Conservation (phyloP, 2,113 vertebrate genomes). For the Crotophaga sulcirostris region DNA sequence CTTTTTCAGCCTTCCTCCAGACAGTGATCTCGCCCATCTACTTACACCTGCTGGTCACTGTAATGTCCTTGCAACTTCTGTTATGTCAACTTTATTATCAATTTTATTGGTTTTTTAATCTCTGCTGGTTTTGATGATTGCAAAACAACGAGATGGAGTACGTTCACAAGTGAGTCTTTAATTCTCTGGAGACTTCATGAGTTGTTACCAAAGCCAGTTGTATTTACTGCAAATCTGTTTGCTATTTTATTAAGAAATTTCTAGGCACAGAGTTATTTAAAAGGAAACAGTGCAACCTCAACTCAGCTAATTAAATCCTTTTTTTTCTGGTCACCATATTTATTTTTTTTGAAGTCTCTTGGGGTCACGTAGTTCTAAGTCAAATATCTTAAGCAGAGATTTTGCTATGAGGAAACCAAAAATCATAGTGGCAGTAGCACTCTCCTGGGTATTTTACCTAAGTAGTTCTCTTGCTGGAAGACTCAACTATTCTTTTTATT, state of each 20-base stretch:
- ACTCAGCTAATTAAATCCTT: neutral
- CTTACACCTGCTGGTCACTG: neutral
- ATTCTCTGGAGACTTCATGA: neutral
- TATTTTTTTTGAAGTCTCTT: neutral
- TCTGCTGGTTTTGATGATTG: neutral
- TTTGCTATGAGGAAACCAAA: neutral
- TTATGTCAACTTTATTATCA: neutral
- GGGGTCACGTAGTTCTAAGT: neutral
- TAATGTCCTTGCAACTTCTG: neutral
- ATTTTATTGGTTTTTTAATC: neutral
- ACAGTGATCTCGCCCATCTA: neutral
- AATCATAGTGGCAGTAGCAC: neutral
- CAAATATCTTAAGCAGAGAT: neutral
- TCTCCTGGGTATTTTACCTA: neutral
- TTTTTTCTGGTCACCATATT: neutral
- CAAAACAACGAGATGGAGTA: neutral
- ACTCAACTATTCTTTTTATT: neutral
- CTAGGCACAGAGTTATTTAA: neutral
- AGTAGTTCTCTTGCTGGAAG: neutral
- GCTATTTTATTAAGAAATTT: neutral
- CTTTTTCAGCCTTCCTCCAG: neutral
- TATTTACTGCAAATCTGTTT: neutral
- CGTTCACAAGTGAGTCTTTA: neutral
- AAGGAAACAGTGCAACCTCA: neutral
- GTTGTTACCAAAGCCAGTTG: neutral